Conservation (phyloP, 2,888 invertebrate genomes). For the Colostygia pectinataria region DNA sequence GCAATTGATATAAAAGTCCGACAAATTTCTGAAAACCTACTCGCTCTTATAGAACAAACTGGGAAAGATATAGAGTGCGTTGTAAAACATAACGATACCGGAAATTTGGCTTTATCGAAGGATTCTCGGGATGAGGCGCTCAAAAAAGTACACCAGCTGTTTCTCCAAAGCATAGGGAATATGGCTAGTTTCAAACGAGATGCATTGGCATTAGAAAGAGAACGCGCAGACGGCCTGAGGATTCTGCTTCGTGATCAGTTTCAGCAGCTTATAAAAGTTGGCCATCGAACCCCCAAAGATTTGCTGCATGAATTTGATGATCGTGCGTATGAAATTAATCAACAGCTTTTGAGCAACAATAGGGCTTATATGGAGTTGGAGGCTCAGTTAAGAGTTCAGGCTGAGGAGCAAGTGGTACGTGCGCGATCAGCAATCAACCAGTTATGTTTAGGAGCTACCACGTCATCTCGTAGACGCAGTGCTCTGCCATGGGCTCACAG, state of each 20-base stretch:
- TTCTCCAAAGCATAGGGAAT: slow-evolving; percentile 44
- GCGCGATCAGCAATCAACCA: slow-evolving; percentile 59
- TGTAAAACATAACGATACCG: slow-evolving; percentile 38
- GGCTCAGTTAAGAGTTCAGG: slow-evolving; percentile 52
- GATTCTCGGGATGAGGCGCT: slow-evolving; percentile 44
- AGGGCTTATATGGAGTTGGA: slow-evolving; percentile 62
- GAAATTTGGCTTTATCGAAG: slow-evolving; percentile 27
- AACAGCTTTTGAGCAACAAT: slow-evolving; percentile 65
- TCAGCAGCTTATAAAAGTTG: slow-evolving; percentile 53
- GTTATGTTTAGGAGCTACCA: slow-evolving; percentile 46
- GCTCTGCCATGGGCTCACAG: slow-evolving; percentile 40
- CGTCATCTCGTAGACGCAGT: slow-evolving; percentile 39
- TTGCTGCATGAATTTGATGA: slow-evolving; percentile 66
- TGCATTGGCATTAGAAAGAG: slow-evolving; percentile 54
- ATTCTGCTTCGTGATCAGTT: slow-evolving; percentile 58
- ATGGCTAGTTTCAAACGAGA: slow-evolving; percentile 53
- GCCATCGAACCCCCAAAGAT: slow-evolving; percentile 55
- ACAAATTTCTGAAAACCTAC: slow-evolving; percentile 50
- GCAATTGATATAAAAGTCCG: slow-evolving; percentile 54
- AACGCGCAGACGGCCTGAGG: slow-evolving; percentile 58
- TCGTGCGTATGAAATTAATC: slow-evolving; percentile 63
- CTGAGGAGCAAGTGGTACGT: slow-evolving; percentile 47
- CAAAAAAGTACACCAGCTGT: slow-evolving; percentile 43
- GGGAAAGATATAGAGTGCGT: slow-evolving; percentile 53
- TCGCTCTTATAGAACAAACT: slow-evolving; percentile 53